A percentile compares a stretch with the other conserved stretches of the same genome.
Conservation (phyloP, 2,113 vertebrate species). For the Archocentrus centrarchus region DNA sequence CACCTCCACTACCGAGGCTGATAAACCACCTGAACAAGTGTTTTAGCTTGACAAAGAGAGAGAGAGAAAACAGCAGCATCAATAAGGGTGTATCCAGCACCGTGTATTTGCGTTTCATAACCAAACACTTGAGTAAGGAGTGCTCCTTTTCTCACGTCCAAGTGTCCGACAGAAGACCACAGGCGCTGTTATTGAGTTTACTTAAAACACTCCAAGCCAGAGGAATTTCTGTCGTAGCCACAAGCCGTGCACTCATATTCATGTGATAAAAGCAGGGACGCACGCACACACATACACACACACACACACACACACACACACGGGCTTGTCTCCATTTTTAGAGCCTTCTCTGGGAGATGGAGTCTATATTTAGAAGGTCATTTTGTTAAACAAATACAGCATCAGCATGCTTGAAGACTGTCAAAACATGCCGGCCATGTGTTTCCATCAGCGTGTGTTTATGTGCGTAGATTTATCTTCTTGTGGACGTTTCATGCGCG, state of each 20-base stretch:
- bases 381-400: conserved; percentile 73
- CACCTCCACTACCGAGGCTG: background rate
- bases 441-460: conserved; percentile 40
- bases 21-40: background rate
- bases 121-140: background rate
- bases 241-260: conserved; percentile 1
- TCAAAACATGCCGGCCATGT: conserved; percentile 56
- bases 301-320: conserved; percentile 15
- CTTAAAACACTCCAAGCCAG: conserved; percentile 27
- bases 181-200: background rate
- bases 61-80: conserved; percentile 4
- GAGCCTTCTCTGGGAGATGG: conserved; percentile 37
- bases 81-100: background rate
- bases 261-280: background rate
- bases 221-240: conserved; percentile 21
- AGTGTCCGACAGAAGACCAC: background rate
- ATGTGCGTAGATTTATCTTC: conserved; percentile 24
- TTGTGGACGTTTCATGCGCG: background rate
- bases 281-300: background rate
- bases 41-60: background rate
- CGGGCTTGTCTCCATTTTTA: conserved; percentile 59
- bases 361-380: conserved; percentile 68
- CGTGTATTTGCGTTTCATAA: background rate
- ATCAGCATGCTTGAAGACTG: conserved; percentile 46
- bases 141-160: background rate